Base-by-base conservation (phyloP, 2,797 vertebrate genomes). In the Trematomus bernacchii region DNA sequence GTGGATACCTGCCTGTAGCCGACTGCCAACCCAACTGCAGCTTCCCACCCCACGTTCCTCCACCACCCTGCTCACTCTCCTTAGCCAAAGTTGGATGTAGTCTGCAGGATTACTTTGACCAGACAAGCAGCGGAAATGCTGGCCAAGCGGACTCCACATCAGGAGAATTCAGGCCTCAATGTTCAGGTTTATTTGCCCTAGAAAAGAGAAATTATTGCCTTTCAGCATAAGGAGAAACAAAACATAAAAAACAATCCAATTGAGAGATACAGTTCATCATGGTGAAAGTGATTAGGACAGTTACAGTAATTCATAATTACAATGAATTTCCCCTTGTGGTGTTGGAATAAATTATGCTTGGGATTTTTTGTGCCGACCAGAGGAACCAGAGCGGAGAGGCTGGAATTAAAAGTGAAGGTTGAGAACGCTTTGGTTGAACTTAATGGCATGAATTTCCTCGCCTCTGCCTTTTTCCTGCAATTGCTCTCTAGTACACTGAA, bases 1-100 rank as follows among this genome's bases (percentile, higher is more conserved):
- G 67, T 77, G 79, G 70, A 86, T 53, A 73, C 76, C 82, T 84
- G 72, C 61, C 72, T 66, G 61, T 0, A 72, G 70, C 84, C 69
- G 81, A 57, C 73, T 78, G 77, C 82, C 80, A 83, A 81, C 67
- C 77, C 68, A 73, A 73, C 73, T 67, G 57, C 82, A 84, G 71
- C 46, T 37, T 37, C 67, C 63, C 43, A 1, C 67, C 57, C 71
- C 3, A 0, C 8, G 3, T 65, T 43, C 27, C 62, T 53, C 65
- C 40, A 42, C 19, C 79, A 42, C 70, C 61, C 73, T 33, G 42
- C 57, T 66, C 23, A 10, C 46, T 65, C 64, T 70, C 42, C 21
- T 55, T 2, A 52, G 79, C 76, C 60, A 30, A 52, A 23, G 71
- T 21, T 79, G 78, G 69, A 82, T 27, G 16, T 37, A 53, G 66